phyloP scores from a whole-genome alignment of 2,888 invertebrate genomes.

The Pseudolycoriella hygida region DNA sequence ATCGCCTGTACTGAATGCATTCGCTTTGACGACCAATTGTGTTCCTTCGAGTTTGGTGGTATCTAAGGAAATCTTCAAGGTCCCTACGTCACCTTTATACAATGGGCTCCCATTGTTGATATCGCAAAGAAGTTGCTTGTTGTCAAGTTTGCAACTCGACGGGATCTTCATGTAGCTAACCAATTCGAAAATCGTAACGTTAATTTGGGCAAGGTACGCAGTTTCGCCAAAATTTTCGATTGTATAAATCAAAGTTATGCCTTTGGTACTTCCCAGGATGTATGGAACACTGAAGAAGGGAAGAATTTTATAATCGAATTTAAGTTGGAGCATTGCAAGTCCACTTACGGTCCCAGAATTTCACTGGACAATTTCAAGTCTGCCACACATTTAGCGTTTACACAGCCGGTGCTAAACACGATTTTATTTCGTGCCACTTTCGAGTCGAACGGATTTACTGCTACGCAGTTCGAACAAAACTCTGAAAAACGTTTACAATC shows the following conservation, averaged over 20 bases:
- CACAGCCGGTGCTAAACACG: conserved; percentile 27
- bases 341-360: neutral
- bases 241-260: conserved; percentile 21
- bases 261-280: conserved; percentile 23
- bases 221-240: conserved; percentile 30
- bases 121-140: conserved; percentile 19
- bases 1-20: conserved; percentile 25
- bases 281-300: conserved; percentile 18
- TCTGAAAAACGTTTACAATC: conserved; percentile 12
- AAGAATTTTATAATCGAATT: neutral
- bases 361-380: conserved; percentile 21
- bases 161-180: conserved; percentile 24
- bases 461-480: conserved; percentile 26
- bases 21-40: conserved; percentile 19
- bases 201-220: conserved; percentile 31
- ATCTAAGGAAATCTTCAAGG: conserved; percentile 18
- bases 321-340: no score
- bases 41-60: conserved; percentile 21
- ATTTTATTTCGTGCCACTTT: conserved; percentile 22
- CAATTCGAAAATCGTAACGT: conserved; percentile 28
- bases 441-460: conserved; percentile 25
- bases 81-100: conserved; percentile 15
- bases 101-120: conserved; percentile 22
- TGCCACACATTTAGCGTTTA: conserved; percentile 24
- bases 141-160: conserved; percentile 18